Evolutionary conservation across 2,888 invertebrate species (phyloP).

Genomic region (Lapara coniferarum): DNA sequence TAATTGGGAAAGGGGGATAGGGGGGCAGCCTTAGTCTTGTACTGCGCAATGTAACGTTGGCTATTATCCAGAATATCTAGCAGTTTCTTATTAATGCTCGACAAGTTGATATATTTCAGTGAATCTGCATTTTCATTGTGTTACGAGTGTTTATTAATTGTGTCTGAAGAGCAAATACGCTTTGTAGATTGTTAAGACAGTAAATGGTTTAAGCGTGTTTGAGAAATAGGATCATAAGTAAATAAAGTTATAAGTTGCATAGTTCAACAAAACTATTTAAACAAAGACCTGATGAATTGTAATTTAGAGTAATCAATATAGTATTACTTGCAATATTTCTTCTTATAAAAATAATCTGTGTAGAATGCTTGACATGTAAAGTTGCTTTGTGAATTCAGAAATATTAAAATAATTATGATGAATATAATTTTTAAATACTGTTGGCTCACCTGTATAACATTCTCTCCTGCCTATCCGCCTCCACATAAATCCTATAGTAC

Average conservation of each 20-base stretch:
- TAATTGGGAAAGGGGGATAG: not conserved
- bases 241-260: not conserved
- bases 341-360: too few relatives aligned
- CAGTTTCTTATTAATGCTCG: not conserved
- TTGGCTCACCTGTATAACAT: constrained; percentile 90
- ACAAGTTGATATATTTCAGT: not conserved
- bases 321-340: too few relatives aligned
- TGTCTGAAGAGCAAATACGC: not conserved
- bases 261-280: too few relatives aligned
- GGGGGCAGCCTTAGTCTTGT: not conserved
- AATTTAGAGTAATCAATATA: too few relatives aligned
- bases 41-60: not conserved
- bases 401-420: too few relatives aligned
- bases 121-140: constrained; percentile 1
- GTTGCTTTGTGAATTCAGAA: not conserved
- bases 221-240: not conserved
- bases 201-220: not conserved
- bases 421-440: not conserved
- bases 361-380: not conserved
- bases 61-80: not conserved
- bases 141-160: not conserved
- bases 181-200: not conserved
- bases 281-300: too few relatives aligned
- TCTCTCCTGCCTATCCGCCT: constrained; percentile 92
- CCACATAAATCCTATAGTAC: constrained; percentile 94